A percentile compares a stretch with the other conserved stretches of the same genome.
phyloP scores from a whole-genome alignment of 30 jellyfish, hydroid and myxozoan species.

The Chrysaora quinquecirrha region DNA sequence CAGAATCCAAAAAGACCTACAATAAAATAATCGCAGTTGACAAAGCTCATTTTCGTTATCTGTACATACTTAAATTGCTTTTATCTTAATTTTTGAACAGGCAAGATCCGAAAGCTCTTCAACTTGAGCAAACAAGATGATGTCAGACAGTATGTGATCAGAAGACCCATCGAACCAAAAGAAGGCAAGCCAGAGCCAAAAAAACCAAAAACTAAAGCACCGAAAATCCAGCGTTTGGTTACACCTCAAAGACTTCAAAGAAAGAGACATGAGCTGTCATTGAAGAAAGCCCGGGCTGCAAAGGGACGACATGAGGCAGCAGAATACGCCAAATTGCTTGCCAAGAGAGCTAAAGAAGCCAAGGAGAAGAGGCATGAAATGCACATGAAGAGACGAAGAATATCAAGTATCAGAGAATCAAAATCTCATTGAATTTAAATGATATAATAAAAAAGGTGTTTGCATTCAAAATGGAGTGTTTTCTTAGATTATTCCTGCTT shows the following conservation, averaged over 20 bases:
- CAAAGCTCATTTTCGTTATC: too few relatives aligned
- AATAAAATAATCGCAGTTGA: too few relatives aligned
- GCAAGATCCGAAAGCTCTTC: conserved; percentile 97
- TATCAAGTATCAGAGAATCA: conserved; percentile 93
- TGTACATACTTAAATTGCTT: background rate
- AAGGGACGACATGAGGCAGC: conserved; percentile 98
- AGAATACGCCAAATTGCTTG: conserved; percentile 89
- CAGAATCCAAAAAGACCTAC: too few relatives aligned
- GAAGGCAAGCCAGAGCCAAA: conserved; percentile 97
- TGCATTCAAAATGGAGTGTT: background rate
- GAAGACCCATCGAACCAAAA: conserved; percentile 81
- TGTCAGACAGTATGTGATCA: conserved; percentile 94
- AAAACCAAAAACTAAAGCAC: conserved; percentile 93
- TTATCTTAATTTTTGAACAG: conserved; percentile 8
- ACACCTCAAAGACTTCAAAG: conserved; percentile 99
- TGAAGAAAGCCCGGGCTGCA: conserved; percentile 86
- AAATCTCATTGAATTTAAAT: conserved; percentile 65
- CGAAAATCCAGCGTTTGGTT: conserved; percentile 98
- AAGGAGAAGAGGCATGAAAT: conserved; percentile 93
- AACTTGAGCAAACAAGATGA: conserved; percentile 96
- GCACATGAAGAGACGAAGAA: conserved; percentile 98
- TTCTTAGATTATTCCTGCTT: background rate
- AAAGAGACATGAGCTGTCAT: conserved; percentile 85
- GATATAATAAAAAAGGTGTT: conserved; percentile 1
- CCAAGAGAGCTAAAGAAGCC: conserved; percentile 98